Conservation (phyloP, 2,113 vertebrate species). For the Aplodontia rufa region DNA sequence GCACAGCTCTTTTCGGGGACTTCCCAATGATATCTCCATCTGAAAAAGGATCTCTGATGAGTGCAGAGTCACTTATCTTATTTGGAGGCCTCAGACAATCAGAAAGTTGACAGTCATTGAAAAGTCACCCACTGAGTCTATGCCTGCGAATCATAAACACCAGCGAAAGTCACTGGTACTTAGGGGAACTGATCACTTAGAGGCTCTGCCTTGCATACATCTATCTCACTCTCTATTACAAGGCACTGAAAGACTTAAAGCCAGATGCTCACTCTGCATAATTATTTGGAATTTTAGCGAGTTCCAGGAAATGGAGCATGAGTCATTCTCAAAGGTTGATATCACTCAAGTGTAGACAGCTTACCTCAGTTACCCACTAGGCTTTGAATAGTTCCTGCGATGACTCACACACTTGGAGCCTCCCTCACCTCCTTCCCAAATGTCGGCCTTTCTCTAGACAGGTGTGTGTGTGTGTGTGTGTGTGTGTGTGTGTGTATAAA, state of each 20-base stretch:
- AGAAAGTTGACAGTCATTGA: constrained; percentile 13
- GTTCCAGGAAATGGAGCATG: constrained; percentile 32
- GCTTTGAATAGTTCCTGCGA: constrained; percentile 25
- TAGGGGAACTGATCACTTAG: neutral
- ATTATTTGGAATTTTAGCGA: constrained; percentile 50
- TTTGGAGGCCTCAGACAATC: constrained; percentile 28
- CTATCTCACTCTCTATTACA: neutral
- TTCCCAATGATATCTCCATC: neutral
- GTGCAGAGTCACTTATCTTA: neutral
- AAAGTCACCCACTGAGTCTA: neutral
- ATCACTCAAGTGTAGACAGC: constrained; percentile 32
- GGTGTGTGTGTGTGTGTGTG: neutral
- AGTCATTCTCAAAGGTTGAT: constrained; percentile 55
- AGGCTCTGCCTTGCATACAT: neutral
- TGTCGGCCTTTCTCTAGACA: neutral
- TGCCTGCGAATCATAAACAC: neutral
- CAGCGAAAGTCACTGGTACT: neutral
- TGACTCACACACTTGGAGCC: constrained; percentile 32
- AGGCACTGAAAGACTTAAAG: neutral
- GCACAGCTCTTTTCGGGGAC: neutral
- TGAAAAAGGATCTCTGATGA: constrained; percentile 55
- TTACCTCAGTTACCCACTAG: constrained; percentile 46
- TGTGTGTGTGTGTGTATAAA: neutral
- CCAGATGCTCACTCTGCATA: neutral
- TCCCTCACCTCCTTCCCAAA: constrained; percentile 48